A percentile compares a stretch with the other conserved stretches of the same genome.
Conservation (phyloP, 1,140 invertebrate species). For the Papilio glaucus region DNA sequence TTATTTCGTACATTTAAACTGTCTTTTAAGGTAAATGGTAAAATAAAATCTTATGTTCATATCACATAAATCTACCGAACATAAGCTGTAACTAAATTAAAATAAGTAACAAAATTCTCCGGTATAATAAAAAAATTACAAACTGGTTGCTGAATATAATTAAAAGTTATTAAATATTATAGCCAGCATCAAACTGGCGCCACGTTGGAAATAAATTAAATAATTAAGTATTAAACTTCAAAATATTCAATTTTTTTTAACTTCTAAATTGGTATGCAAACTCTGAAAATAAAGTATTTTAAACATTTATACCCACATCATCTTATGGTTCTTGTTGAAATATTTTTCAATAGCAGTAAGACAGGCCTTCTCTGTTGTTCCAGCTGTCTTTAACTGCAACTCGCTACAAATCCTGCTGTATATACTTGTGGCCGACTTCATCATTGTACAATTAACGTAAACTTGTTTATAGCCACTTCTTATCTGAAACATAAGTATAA, state of each 20-base stretch:
- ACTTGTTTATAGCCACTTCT: conserved; percentile 86
- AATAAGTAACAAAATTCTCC: no score
- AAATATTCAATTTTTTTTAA: no score
- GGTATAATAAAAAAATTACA: no score
- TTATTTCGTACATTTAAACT: not conserved
- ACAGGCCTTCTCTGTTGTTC: conserved; percentile 85
- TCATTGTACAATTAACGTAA: conserved; percentile 92
- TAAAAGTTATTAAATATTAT: no score
- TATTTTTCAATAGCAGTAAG: conserved; percentile 87
- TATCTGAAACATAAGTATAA: conserved; percentile 73
- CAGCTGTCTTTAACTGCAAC: conserved; percentile 83
- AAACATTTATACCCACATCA: conserved; percentile 84
- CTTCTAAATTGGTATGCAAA: not conserved
- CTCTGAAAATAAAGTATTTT: not conserved
- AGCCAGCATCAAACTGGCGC: no score
- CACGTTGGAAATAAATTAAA: no score
- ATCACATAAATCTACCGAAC: no score
- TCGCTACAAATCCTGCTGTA: conserved; percentile 89
- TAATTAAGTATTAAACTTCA: no score
- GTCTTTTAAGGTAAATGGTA: no score
- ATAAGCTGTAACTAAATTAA: no score
- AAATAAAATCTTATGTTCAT: no score
- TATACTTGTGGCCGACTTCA: conserved; percentile 89
- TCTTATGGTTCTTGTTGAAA: conserved; percentile 85
- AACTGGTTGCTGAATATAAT: no score